These are phyloP conservation scores for Eugnorisma glareosa DNA, from an alignment of 2,888 invertebrate genomes.

Conservation along the genomic window DNA sequence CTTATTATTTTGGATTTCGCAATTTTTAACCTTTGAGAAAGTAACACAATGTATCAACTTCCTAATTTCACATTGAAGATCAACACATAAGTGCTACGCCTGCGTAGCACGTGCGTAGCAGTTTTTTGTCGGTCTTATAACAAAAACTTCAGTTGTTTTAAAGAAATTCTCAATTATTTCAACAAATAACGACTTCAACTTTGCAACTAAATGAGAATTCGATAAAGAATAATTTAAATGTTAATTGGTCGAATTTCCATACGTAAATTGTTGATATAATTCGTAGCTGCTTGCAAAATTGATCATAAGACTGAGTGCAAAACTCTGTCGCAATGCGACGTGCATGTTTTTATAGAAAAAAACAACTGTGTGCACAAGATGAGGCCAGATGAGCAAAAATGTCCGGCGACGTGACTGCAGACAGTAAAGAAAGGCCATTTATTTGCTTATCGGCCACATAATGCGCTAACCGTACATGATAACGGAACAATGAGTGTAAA, in stretches of 20 bases:
- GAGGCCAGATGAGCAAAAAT: conserved; percentile 63
- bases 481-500: conserved; percentile 89
- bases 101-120: conserved; percentile 50
- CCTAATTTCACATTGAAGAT: neutral
- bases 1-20: neutral
- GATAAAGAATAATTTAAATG: conserved; percentile 28
- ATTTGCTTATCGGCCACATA: conserved; percentile 88
- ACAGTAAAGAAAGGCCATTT: conserved; percentile 77
- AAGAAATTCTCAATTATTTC: conserved; percentile 6
- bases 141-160: neutral
- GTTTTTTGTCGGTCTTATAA: conserved; percentile 4
- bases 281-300: conserved; percentile 24
- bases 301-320: conserved; percentile 33
- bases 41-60: neutral
- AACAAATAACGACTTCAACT: conserved; percentile 18
- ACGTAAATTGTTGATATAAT: conserved; percentile 24
- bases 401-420: conserved; percentile 69
- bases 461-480: conserved; percentile 87
- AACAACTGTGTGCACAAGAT: conserved; percentile 51
- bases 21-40: neutral
- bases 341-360: conserved; percentile 38
- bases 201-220: conserved; percentile 20
- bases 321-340: conserved; percentile 54
- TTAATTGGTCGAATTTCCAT: conserved; percentile 18
- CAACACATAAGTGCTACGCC: conserved; percentile 34